These are phyloP conservation scores for Neodontobutis hainanensis DNA, from an alignment of 2,113 vertebrate species.

Conservation along the genomic window DNA sequence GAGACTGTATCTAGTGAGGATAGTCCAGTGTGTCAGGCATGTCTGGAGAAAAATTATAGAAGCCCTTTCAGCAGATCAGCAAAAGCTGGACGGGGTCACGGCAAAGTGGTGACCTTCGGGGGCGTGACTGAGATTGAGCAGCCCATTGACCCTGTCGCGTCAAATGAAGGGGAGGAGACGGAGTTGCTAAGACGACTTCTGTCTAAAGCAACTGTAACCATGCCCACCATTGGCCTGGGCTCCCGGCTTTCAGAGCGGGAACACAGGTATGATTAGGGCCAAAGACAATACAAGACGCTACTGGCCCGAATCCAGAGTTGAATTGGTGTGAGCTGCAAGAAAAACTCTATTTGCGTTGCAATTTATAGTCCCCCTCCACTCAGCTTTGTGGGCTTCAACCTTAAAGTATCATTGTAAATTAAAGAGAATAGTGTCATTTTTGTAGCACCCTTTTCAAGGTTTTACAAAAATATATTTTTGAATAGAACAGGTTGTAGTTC, in stretches of 20 bases:
- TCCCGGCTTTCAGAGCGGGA: slow-evolving; percentile 76
- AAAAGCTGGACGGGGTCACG: slow-evolving; percentile 78
- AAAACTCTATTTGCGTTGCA: neutral
- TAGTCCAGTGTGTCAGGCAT: slow-evolving; percentile 76
- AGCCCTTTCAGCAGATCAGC: slow-evolving; percentile 73
- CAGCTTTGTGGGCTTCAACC: neutral
- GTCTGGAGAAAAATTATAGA: slow-evolving; percentile 75
- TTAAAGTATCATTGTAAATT: no score
- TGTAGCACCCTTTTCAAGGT: no score
- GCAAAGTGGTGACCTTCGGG: slow-evolving; percentile 91
- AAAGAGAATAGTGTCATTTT: no score
- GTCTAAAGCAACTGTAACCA: slow-evolving; percentile 75
- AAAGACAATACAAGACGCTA: slow-evolving; percentile 16
- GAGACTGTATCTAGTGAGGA: slow-evolving; percentile 74
- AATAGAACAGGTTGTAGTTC: no score
- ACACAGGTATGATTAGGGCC: slow-evolving; percentile 73
- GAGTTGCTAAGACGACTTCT: slow-evolving; percentile 75
- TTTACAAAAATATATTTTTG: no score
- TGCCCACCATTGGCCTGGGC: slow-evolving; percentile 75
- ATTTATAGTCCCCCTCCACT: slow-evolving; percentile 6
- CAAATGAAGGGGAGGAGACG: slow-evolving; percentile 70
- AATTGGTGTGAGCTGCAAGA: slow-evolving; percentile 21
- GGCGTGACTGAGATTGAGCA: slow-evolving; percentile 94
- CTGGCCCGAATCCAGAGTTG: slow-evolving; percentile 32
- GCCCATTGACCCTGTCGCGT: slow-evolving; percentile 79